Evolutionary conservation across 2,113 vertebrate genomes (phyloP).

Genomic region (Scolopax mira): DNA sequence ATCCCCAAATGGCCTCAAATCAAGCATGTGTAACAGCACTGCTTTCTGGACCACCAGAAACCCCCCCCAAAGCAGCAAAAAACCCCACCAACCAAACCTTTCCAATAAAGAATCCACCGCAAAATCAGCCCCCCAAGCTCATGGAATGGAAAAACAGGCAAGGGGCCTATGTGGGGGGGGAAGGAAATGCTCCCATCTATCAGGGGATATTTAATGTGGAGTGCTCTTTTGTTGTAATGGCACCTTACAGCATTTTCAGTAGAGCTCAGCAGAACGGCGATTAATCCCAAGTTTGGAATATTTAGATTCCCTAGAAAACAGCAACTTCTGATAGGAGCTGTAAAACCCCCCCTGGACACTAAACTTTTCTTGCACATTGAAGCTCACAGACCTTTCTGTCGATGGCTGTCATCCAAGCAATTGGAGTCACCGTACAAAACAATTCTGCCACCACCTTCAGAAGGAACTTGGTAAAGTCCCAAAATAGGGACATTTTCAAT

Average conservation of each 20-base stretch:
- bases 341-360: accelerated
- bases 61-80: neutral
- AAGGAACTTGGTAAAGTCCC: slow-evolving; percentile 91
- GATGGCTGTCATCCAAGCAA: slow-evolving; percentile 96
- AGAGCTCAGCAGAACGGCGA: neutral
- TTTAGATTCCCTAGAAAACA: neutral
- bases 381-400: slow-evolving; percentile 87
- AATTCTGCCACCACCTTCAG: slow-evolving; percentile 90
- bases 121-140: neutral
- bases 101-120: neutral
- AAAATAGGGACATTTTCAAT: slow-evolving; percentile 92
- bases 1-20: neutral
- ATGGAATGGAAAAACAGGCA: neutral
- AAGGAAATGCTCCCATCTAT: neutral
- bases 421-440: slow-evolving; percentile 96
- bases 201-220: neutral
- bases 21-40: neutral
- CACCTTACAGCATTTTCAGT: neutral
- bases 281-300: neutral
- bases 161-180: accelerated
- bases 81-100: neutral
- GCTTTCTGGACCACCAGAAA: neutral
- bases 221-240: neutral
- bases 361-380: accelerated
- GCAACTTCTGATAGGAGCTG: neutral